Evolutionary conservation across 2,797 vertebrate genomes (phyloP).

Genomic region (Tenualosa thibaudeaui): DNA sequence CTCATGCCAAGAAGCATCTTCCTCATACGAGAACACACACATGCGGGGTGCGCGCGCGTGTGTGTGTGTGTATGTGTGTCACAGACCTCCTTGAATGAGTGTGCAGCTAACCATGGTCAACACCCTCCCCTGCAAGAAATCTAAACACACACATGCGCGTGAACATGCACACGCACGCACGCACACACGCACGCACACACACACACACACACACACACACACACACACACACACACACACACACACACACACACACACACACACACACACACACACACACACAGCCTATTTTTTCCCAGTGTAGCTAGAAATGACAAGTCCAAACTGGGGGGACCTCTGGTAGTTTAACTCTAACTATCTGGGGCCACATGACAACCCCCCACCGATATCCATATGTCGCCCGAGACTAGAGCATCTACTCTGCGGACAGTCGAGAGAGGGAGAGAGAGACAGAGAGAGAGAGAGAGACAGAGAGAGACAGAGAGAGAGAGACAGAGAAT

Average conservation of each 20-base stretch:
- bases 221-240: too few relatives aligned
- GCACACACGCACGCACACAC: too few relatives aligned
- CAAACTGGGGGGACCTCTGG: background rate
- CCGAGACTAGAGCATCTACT: background rate
- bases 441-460: too few relatives aligned
- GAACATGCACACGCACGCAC: too few relatives aligned
- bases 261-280: too few relatives aligned
- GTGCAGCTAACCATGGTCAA: background rate
- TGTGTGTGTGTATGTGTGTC: background rate
- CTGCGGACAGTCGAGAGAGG: too few relatives aligned
- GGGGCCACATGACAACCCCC: background rate
- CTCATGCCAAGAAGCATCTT: conserved; percentile 3
- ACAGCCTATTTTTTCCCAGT: background rate
- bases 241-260: too few relatives aligned
- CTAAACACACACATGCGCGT: background rate
- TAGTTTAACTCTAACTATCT: background rate
- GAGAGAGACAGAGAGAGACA: too few relatives aligned
- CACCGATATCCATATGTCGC: background rate
- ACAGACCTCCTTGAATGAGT: background rate
- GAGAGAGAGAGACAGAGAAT: too few relatives aligned
- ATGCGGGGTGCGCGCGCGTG: too few relatives aligned
- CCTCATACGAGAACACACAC: background rate
- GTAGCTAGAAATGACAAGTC: background rate
- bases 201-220: too few relatives aligned
- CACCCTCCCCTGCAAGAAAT: background rate